These are phyloP conservation scores for Gymnothorax reevesii DNA, from an alignment of 2,797 vertebrate species.

Conservation along the genomic window DNA sequence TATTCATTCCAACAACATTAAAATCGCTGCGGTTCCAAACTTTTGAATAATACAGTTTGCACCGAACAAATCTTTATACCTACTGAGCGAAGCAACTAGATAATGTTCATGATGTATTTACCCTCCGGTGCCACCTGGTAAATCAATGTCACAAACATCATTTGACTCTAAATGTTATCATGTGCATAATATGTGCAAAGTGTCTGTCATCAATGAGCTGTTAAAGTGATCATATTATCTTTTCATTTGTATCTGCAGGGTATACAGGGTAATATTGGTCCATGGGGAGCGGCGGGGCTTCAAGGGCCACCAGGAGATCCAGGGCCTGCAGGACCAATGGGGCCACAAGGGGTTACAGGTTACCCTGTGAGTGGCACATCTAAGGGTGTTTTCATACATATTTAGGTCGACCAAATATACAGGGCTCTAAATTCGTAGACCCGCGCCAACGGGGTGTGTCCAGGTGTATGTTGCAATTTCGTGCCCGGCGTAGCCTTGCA, in stretches of 20 bases:
- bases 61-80: neutral
- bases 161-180: neutral
- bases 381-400: too few species aligned
- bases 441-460: too few species aligned
- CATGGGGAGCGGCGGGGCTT: slow-evolving; percentile 65
- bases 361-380: slow-evolving; percentile 62
- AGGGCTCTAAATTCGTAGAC: too few species aligned
- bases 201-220: neutral
- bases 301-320: slow-evolving; percentile 60
- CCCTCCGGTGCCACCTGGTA: neutral
- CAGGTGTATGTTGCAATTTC: too few species aligned
- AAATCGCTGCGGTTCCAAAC: too few species aligned
- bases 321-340: slow-evolving; percentile 61
- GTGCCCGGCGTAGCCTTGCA: too few species aligned
- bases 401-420: too few species aligned
- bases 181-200: neutral
- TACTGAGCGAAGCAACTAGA: too few species aligned
- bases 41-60: too few species aligned
- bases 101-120: neutral
- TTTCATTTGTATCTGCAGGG: slow-evolving; percentile 57
- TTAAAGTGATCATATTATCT: neutral
- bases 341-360: slow-evolving; percentile 64
- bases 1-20: too few species aligned
- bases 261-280: slow-evolving; percentile 70
- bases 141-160: neutral